Conservation (phyloP, 2,888 invertebrate genomes). For the Desoria tigrina region DNA sequence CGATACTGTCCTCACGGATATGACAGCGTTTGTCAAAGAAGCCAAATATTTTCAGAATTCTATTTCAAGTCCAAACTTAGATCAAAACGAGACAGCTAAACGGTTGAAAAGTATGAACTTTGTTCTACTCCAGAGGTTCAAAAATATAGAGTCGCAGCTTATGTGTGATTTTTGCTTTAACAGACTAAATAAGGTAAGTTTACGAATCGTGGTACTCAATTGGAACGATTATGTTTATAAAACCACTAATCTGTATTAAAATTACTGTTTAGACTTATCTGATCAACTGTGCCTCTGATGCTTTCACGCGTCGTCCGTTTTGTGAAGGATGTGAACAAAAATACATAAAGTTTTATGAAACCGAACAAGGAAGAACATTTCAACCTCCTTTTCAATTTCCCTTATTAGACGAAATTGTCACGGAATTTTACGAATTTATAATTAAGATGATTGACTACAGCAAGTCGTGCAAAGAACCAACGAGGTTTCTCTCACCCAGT, state of each 20-base stretch:
- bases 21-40: slow-evolving; percentile 35
- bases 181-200: slow-evolving; percentile 35
- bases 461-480: slow-evolving; percentile 34
- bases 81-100: slow-evolving; percentile 31
- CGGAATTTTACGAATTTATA: slow-evolving; percentile 39
- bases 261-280: slow-evolving; percentile 38
- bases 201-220: no score
- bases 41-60: slow-evolving; percentile 39
- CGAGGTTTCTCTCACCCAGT: slow-evolving; percentile 24
- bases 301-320: slow-evolving; percentile 38
- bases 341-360: slow-evolving; percentile 44
- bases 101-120: slow-evolving; percentile 41
- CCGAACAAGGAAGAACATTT: slow-evolving; percentile 38
- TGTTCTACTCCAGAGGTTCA: slow-evolving; percentile 41
- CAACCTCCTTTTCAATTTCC: slow-evolving; percentile 38
- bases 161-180: slow-evolving; percentile 45
- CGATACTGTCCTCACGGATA: slow-evolving; percentile 37
- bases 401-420: slow-evolving; percentile 31
- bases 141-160: slow-evolving; percentile 39
- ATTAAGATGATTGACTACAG: slow-evolving; percentile 37
- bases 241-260: no score
- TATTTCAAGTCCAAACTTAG: slow-evolving; percentile 14
- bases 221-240: not conserved
- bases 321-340: slow-evolving; percentile 41
- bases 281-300: slow-evolving; percentile 38